These are phyloP conservation scores for Elgaria multicarinata DNA, from an alignment of 2,113 vertebrate genomes.

Conservation along the genomic window DNA sequence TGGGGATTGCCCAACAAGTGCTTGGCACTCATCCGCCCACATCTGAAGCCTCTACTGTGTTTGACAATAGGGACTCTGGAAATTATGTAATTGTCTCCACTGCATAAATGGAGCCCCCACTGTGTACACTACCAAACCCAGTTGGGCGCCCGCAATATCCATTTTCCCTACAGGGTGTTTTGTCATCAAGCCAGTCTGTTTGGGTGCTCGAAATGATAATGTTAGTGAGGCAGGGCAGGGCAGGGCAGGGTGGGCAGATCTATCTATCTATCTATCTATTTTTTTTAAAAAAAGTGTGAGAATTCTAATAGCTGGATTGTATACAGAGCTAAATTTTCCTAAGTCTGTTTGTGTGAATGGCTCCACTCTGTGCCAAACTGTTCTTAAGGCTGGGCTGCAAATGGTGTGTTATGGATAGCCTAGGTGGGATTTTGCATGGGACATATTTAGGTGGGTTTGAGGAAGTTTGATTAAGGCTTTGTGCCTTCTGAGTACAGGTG, in stretches of 20 bases:
- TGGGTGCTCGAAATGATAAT: background rate
- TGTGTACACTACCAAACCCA: too few species aligned
- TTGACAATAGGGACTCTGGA: too few species aligned
- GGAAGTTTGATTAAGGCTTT: background rate
- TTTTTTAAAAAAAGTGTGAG: background rate
- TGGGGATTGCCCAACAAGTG: too few species aligned
- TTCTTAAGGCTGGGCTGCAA: background rate
- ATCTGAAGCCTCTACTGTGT: too few species aligned
- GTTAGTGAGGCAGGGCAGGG: too few species aligned
- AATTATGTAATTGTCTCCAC: too few species aligned
- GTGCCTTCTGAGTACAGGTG: background rate
- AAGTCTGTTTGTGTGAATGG: background rate
- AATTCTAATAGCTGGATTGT: background rate
- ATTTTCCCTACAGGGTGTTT: background rate
- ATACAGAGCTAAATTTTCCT: background rate
- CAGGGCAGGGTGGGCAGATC: too few species aligned
- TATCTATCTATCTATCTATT: too few species aligned
- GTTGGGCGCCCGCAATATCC: too few species aligned
- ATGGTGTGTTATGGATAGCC: conserved; percentile 7
- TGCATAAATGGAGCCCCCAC: too few species aligned
- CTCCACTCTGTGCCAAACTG: background rate
- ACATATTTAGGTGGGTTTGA: background rate
- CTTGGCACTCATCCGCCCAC: too few species aligned
- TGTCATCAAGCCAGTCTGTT: background rate
- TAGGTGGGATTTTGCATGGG: background rate